A percentile compares a stretch with the other conserved stretches of the same genome.
These are phyloP conservation scores for Tichodroma muraria DNA, from an alignment of 2,113 vertebrate genomes.

Conservation along the genomic window DNA sequence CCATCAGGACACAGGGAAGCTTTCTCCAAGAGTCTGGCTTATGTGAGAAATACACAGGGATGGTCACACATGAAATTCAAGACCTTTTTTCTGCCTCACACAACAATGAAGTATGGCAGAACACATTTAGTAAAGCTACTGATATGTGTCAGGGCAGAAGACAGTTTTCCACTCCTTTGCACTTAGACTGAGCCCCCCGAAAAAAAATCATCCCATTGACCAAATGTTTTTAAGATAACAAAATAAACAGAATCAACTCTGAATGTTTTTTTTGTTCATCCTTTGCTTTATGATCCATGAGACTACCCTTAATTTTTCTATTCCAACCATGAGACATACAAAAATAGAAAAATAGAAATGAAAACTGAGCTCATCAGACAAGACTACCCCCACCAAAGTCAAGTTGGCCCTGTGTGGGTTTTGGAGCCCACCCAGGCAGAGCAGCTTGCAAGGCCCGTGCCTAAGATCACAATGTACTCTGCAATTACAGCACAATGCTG, in stretches of 20 bases:
- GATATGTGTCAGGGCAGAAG: not conserved
- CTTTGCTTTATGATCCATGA: constrained; percentile 23
- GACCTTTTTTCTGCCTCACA: not conserved
- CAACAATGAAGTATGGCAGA: not conserved
- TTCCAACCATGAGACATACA: not conserved
- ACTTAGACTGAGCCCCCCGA: not conserved
- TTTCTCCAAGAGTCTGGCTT: not conserved
- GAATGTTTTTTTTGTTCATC: not conserved
- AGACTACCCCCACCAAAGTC: not conserved
- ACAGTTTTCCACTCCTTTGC: not conserved
- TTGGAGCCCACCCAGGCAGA: constrained; percentile 50
- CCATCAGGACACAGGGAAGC: not conserved
- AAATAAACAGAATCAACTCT: not conserved
- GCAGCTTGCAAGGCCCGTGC: not conserved
- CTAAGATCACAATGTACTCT: constrained; percentile 34
- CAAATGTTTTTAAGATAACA: not conserved
- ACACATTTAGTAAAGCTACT: not conserved
- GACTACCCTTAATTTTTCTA: not conserved
- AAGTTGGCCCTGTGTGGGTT: constrained; percentile 11
- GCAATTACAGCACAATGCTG: constrained; percentile 42
- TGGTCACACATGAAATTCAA: not conserved
- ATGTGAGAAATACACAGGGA: not conserved
- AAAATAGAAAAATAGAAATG: constrained; percentile 39
- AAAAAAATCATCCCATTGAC: not conserved
- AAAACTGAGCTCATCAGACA: constrained; percentile 17